phyloP scores from a whole-genome alignment of 2,113 vertebrate species.

The Anarhynchus alexandrinus region DNA sequence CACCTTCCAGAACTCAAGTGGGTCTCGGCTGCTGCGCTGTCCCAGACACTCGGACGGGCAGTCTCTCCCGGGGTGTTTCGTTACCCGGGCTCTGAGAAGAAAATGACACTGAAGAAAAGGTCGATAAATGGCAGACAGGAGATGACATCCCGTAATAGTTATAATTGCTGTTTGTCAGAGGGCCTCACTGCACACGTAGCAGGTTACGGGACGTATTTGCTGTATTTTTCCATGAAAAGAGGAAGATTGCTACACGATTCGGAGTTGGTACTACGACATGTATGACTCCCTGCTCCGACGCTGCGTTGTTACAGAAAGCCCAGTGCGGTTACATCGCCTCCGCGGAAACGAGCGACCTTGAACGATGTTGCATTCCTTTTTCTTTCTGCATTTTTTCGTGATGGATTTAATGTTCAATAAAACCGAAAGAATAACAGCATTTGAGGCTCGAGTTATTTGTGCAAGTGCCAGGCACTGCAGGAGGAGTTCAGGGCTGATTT shows the following conservation, averaged over 20 bases:
- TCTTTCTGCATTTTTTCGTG: neutral
- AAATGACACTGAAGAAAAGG: neutral
- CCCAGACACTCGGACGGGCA: neutral
- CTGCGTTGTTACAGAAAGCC: neutral
- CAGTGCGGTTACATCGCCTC: neutral
- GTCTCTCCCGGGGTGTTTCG: neutral
- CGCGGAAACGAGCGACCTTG: neutral
- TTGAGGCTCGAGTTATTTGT: neutral
- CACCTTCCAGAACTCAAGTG: neutral
- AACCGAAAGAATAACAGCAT: neutral
- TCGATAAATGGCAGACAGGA: neutral
- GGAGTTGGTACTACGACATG: rapidly evolving
- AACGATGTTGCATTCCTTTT: neutral
- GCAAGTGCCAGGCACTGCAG: neutral
- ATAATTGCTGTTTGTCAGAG: neutral
- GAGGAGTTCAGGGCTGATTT: neutral
- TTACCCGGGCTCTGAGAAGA: neutral
- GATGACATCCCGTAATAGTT: neutral
- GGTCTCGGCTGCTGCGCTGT: neutral
- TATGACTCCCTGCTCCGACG: neutral
- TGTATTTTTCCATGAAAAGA: neutral
- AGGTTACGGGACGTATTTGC: neutral
- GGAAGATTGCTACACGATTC: rapidly evolving
- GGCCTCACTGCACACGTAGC: neutral
- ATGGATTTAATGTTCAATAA: slow-evolving; percentile 29